Percentiles rank a stretch among this genome's conserved stretches.
These are phyloP conservation scores for Chironomus riparius DNA, from an alignment of 2,888 invertebrate species.

Conservation along the genomic window DNA sequence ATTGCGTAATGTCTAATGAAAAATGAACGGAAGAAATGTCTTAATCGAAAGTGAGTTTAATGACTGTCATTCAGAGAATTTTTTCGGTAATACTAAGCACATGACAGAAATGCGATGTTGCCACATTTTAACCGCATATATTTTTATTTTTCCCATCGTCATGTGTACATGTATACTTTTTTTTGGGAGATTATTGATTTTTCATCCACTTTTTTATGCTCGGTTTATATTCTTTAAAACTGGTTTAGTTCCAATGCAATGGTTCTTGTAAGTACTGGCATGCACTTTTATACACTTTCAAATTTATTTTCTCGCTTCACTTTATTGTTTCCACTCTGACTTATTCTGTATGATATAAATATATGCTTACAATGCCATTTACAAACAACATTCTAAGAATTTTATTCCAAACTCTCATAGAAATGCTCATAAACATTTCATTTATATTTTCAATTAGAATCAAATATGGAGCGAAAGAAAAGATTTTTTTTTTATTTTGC, in stretches of 20 bases:
- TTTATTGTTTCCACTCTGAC: not conserved
- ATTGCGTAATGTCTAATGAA: too few relatives aligned
- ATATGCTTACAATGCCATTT: not conserved
- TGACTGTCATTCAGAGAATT: not conserved
- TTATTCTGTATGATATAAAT: not conserved
- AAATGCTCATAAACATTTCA: too few relatives aligned
- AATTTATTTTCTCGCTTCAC: not conserved
- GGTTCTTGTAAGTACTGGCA: not conserved
- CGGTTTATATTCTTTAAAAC: not conserved
- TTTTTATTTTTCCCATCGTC: not conserved
- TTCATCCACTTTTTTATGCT: not conserved
- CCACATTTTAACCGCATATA: not conserved
- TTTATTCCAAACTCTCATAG: too few relatives aligned
- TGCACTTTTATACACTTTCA: not conserved
- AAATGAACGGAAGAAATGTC: not conserved
- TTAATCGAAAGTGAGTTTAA: conserved; percentile 10
- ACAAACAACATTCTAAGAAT: not conserved
- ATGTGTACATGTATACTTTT: not conserved
- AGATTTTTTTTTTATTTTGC: not conserved
- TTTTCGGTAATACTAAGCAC: not conserved
- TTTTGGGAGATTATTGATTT: conserved; percentile 3
- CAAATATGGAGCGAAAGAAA: not conserved
- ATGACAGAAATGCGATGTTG: not conserved
- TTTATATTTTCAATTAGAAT: not conserved
- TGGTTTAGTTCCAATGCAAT: conserved; percentile 5